Base-by-base conservation (phyloP, 2,113 vertebrate species). In the Salvator merianae region DNA sequence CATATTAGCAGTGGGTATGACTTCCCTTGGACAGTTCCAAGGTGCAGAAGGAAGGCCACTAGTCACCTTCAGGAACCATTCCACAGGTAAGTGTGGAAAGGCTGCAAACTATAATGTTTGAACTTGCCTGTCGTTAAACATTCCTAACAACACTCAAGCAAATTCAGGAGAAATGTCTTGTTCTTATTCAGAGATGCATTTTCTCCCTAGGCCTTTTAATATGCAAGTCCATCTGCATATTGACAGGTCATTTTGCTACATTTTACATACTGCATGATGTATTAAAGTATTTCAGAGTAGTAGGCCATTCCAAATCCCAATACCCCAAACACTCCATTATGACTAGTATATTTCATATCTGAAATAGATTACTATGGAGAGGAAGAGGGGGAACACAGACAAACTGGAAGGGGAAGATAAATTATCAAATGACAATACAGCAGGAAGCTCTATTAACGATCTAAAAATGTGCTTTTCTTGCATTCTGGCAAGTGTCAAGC, bases 401-500 rank as follows among this genome's bases (percentile, higher is more conserved):
- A 72, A 90, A 92, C 83, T 62, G 36, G 68, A 86, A 79, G 82
- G 43, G 70, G 73, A 71, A 30, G 1, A 87, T 86, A 91, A 91
- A 88, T 14, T 88, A 89, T 69, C 4, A 69, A 81, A 81, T 14
- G 36, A 63, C 70, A 77, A 91, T 88, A 76, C 36, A 80, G 88
- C 89, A 83, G 12, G 22, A 89, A 85, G 83, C 72, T 65, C 55
- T 18, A 63, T 32, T 70, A 86, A 40, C 74, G 79, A 14, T 59
- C 77, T 34, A 32, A 83, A 66, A 66, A 83, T 66, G n/a, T n/a
- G 32, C 55, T 91, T 90, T 75, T 87, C 81, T 86, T 83, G 34
- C 82, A 85, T 87, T 91, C 89, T 90, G 88, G 81, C 65, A 53
- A 90, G 86, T 26, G 50, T 77, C 86, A 88, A 87, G 73, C 68